Base-by-base conservation (phyloP, 2,888 invertebrate genomes). In the Beris chalybata region DNA sequence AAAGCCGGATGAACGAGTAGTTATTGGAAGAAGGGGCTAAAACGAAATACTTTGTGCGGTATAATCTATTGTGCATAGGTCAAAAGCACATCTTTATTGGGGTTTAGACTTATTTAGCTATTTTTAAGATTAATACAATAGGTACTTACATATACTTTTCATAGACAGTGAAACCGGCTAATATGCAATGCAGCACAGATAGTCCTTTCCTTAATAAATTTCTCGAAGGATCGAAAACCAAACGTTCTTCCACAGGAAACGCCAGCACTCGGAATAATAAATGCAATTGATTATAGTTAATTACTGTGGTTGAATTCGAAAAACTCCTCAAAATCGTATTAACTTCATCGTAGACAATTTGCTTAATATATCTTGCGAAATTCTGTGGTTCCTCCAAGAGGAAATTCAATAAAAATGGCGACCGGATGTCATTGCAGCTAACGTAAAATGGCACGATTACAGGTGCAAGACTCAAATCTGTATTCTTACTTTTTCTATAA, bases 121-220 rank as follows among this genome's bases (percentile, higher is more conserved):
- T 22, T 22, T 22, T 22, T 22, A 22, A 22, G 22, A 22, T 22
- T 22, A 22, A 22, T 22, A 22, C 22, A 2, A 2, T 30, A 22
- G 4, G 13, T 43, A 71, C 76, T 76, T 69, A 77, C 78, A 77
- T 74, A 50, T 73, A 69, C 53, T 72, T 73, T 48, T 75, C 74
- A 0, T 74, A 72, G 4, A 74, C 71, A 4, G 77, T 75, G 31
- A 73, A 72, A 0, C 75, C 79, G 7, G 76, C 74, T 11, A 80
- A 64, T 12, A 80, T 71, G 43, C 79, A 76, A 65, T 70, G 69
- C 4, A 78, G 64, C 32, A 74, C 50, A 0, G 76, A 71, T 22
- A 80, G 58, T 1, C 78, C 76, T 30, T 54, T 54, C 43, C 67
- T 52, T 5, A 67, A 9, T 6, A 59, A 61, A 67, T 67, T 56